phyloP scores from a whole-genome alignment of 2,797 vertebrate genomes.

The Cryptoblepharus egeriae region DNA sequence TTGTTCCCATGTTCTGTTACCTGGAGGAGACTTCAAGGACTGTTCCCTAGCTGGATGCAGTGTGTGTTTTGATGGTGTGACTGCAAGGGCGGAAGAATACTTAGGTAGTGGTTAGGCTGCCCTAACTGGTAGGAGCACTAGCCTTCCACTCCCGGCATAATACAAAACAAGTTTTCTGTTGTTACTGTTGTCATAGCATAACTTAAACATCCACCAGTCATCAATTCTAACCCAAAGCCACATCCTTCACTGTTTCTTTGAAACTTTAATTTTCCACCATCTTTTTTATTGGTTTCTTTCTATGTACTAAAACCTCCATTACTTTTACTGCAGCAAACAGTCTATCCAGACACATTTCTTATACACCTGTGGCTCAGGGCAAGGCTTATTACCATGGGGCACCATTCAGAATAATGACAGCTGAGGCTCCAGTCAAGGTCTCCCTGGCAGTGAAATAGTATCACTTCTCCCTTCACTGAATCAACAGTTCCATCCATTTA shows the following conservation, averaged over 20 bases:
- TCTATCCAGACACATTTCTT: background rate
- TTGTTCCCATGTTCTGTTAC: too few species aligned
- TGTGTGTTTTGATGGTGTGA: too few species aligned
- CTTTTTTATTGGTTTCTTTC: background rate
- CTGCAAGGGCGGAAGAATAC: too few species aligned
- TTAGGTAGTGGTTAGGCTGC: too few species aligned
- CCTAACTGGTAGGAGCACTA: too few species aligned
- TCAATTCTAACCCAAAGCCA: background rate
- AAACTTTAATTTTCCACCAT: background rate
- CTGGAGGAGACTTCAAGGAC: too few species aligned
- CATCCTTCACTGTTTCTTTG: background rate
- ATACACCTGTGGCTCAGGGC: background rate
- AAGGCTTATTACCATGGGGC: background rate
- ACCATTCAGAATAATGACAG: background rate
- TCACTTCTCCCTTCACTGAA: background rate
- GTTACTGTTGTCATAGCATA: background rate
- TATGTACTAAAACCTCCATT: background rate
- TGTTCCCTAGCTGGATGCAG: too few species aligned
- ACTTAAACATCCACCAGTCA: background rate
- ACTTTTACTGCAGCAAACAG: background rate
- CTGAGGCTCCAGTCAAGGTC: too few species aligned
- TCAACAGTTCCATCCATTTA: background rate
- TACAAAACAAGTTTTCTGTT: too few species aligned
- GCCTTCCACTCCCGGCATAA: too few species aligned
- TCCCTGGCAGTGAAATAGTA: background rate